Base-by-base conservation (phyloP, 2,888 invertebrate genomes). In the Ectropis crepuscularia region DNA sequence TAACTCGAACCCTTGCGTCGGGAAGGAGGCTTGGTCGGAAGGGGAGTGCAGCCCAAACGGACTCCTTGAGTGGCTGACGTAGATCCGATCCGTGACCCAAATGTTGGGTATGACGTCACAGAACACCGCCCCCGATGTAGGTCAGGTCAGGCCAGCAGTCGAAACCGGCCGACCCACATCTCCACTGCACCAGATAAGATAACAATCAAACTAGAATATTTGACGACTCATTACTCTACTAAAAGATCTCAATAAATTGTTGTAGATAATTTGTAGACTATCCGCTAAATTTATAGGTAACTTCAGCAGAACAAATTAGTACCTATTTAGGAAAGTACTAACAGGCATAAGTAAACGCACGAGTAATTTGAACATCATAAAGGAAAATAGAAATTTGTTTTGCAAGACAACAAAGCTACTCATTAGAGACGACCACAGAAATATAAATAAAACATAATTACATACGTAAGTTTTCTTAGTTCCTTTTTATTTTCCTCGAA, bases 91-190 rank as follows among this genome's bases (percentile, higher is more conserved):
- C 83, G 76, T 92, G 90, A 90, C 92, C 91, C 85, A 90, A 85
- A 91, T 92, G 85, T 87, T 80, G 77, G 77, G 77, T 76, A 77
- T 88, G 89, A 90, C 90, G 90, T 91, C 92, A 90, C 82, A 73
- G 81, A 83, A 78, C 81, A 80, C 76, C 80, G 84, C 78, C 81
- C 80, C 82, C 79, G 77, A 88, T 85, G 85, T 89, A 82, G 90
- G 88, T 86, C 88, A 78, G 73, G 76, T 57, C 64, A 55, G 46
- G 47, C 76, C 74, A 70, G 69, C 74, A 70, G 65, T 64, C 72
- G 62, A 62, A 69, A 64, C 50, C 57, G 74, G 74, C 77, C 70
- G 76, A 71, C 75, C 53, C 75, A 74, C 70, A 70, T 73, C 73
- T 74, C 63, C 72, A 74, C 63, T 78, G 71, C 74, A 76, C 59